phyloP scores from a whole-genome alignment of 1,140 invertebrate genomes.

The Notospermus geniculatus region DNA sequence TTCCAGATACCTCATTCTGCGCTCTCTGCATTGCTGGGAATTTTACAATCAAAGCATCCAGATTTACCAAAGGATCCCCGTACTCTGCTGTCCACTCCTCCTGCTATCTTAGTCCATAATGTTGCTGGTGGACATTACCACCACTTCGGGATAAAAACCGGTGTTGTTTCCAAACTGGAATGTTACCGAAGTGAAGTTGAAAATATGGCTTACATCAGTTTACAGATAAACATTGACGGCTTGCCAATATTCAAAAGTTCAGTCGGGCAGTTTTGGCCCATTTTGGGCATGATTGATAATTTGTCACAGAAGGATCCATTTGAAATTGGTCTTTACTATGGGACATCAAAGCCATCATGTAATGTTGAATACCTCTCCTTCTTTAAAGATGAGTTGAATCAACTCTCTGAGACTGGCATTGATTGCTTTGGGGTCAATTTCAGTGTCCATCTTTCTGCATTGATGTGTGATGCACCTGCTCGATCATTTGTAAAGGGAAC shows the following conservation, averaged over 20 bases:
- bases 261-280: constrained; percentile 6
- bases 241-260: constrained; percentile 14
- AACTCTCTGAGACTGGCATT: not conserved
- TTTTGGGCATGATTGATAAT: constrained; percentile 6
- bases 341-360: not conserved
- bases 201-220: too few relatives aligned
- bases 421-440: not conserved
- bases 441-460: not conserved
- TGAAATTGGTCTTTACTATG: not conserved
- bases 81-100: too few relatives aligned
- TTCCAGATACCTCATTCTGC: too few relatives aligned
- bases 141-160: too few relatives aligned
- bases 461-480: not conserved
- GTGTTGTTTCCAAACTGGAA: too few relatives aligned
- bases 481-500: not conserved
- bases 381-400: not conserved
- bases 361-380: not conserved
- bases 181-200: too few relatives aligned
- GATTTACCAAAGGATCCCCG: too few relatives aligned
- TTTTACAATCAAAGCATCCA: too few relatives aligned
- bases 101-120: too few relatives aligned
- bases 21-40: too few relatives aligned
- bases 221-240: constrained; percentile 14
- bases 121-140: too few relatives aligned
- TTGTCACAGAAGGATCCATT: not conserved